Conservation (phyloP, 1,140 invertebrate genomes). For the Drosophila lacteicornis region DNA sequence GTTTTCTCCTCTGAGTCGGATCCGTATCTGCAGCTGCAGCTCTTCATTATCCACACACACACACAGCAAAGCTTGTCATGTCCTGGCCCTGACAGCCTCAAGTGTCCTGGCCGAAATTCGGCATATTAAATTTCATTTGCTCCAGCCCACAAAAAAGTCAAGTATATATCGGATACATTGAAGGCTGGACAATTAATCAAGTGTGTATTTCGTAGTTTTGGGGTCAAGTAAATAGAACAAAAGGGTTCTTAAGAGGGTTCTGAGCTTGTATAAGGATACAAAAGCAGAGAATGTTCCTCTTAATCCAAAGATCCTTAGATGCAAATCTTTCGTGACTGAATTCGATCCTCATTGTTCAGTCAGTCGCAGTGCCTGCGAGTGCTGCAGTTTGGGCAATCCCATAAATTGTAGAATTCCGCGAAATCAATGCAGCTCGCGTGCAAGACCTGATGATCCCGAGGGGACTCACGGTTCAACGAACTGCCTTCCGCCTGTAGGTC, state of each 20-base stretch:
- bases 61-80: neutral
- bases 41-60: constrained; percentile 67
- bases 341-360: constrained; percentile 8
- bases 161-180: constrained; percentile 41
- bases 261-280: neutral
- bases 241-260: no score
- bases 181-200: constrained; percentile 63
- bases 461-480: constrained; percentile 35
- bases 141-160: constrained; percentile 45
- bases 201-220: constrained; percentile 21
- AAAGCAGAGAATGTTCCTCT: neutral
- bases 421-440: constrained; percentile 24
- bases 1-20: constrained; percentile 70
- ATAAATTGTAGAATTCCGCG: constrained; percentile 31
- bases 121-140: constrained; percentile 69
- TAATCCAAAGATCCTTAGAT: neutral
- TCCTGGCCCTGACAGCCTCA: constrained; percentile 60
- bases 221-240: constrained; percentile 1
- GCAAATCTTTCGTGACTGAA: neutral
- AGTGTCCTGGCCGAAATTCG: constrained; percentile 71
- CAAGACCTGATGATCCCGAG: constrained; percentile 16
- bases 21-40: constrained; percentile 60
- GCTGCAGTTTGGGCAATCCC: constrained; percentile 28
- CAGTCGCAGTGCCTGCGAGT: constrained; percentile 9
- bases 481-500: constrained; percentile 4